A percentile compares a stretch with the other conserved stretches of the same genome.
Conservation (phyloP, 2,797 vertebrate species). For the Myotis pilosus region DNA sequence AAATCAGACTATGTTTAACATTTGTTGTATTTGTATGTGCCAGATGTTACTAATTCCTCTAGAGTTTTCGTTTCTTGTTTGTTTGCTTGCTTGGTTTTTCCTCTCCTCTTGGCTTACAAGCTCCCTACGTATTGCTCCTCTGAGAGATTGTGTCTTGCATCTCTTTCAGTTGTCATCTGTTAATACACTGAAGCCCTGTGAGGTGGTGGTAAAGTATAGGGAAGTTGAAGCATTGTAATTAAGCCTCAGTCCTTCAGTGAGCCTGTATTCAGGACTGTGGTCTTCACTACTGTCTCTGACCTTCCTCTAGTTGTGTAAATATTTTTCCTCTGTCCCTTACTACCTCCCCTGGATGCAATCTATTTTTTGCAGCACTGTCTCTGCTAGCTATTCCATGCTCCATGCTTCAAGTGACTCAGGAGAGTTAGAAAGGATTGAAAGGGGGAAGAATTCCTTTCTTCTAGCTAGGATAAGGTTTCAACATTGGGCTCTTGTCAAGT, state of each 20-base stretch:
- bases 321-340: neutral
- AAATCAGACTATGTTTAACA: neutral
- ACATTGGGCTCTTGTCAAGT: neutral
- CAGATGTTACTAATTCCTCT: neutral
- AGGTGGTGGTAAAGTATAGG: neutral
- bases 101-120: neutral
- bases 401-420: neutral
- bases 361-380: neutral
- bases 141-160: neutral
- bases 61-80: neutral
- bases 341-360: neutral
- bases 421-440: neutral
- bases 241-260: neutral
- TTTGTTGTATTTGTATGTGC: neutral
- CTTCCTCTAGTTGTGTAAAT: neutral
- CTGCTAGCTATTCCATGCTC: neutral
- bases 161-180: neutral
- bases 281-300: neutral
- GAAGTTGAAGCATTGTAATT: neutral
- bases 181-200: too few species aligned
- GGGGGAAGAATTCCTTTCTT: neutral
- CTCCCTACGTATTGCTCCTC: neutral
- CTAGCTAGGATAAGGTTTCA: neutral
- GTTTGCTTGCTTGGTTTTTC: neutral
- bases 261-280: neutral